Conservation (phyloP, 1,140 invertebrate genomes). For the Drosophila sp. region DNA sequence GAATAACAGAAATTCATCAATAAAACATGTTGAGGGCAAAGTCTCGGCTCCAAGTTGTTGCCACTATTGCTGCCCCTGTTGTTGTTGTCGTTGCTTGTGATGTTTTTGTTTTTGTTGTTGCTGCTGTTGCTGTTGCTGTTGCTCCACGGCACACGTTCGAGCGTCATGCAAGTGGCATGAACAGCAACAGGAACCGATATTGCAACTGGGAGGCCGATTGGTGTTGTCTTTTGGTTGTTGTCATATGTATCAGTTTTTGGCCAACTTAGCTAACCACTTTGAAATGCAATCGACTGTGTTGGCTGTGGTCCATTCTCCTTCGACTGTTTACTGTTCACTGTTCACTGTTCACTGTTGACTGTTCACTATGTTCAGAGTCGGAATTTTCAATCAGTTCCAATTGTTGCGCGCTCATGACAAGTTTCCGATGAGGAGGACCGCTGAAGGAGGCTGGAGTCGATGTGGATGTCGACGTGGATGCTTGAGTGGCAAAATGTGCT, state of each 20-base stretch:
- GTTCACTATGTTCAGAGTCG: slow-evolving; percentile 34
- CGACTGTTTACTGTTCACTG: background rate
- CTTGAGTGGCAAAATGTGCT: slow-evolving; percentile 71
- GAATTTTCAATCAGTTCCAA: slow-evolving; percentile 83
- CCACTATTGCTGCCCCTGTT: slow-evolving; percentile 1
- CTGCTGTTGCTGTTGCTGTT: slow-evolving; percentile 19
- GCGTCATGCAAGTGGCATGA: slow-evolving; percentile 53
- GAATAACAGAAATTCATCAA: slow-evolving; percentile 84
- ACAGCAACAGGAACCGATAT: slow-evolving; percentile 14
- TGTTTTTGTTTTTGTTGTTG: slow-evolving; percentile 17
- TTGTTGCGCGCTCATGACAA: slow-evolving; percentile 80
- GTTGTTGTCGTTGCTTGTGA: background rate
- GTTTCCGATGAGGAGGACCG: slow-evolving; percentile 31
- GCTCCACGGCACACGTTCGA: slow-evolving; percentile 73
- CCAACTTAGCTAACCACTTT: slow-evolving; percentile 66
- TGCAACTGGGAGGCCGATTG: slow-evolving; percentile 31
- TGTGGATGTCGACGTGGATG: too few species aligned
- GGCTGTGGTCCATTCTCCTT: slow-evolving; percentile 3
- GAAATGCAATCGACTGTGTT: slow-evolving; percentile 56
- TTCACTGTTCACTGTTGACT: background rate
- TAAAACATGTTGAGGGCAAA: slow-evolving; percentile 73
- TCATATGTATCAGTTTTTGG: slow-evolving; percentile 81
- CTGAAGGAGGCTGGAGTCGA: background rate
- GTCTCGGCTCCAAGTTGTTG: slow-evolving; percentile 7
- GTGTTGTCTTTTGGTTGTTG: slow-evolving; percentile 71